phyloP scores from a whole-genome alignment of 2,888 invertebrate species.

The Ecliptopera silaceata region DNA sequence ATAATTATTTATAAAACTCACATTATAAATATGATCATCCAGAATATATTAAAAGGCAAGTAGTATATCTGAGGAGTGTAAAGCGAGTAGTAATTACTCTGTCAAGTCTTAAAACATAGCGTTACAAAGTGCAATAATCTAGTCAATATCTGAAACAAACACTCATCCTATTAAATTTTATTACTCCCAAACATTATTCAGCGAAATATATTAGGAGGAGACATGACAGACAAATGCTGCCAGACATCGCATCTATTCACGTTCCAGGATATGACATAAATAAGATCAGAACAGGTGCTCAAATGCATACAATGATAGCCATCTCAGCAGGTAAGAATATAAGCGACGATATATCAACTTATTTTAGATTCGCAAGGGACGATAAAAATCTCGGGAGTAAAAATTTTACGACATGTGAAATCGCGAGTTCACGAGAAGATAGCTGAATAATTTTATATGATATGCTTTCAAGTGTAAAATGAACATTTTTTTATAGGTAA shows the following conservation, averaged over 20 bases:
- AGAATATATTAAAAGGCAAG: too few relatives aligned
- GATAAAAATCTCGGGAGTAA: constrained; percentile 62
- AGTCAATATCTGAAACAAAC: constrained; percentile 4
- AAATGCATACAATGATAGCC: constrained; percentile 58
- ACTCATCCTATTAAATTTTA: constrained; percentile 14
- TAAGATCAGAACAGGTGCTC: constrained; percentile 65
- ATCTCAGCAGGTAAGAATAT: constrained; percentile 44
- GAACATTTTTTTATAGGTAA: constrained; percentile 55
- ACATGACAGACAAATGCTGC: constrained; percentile 48
- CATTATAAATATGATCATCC: too few relatives aligned
- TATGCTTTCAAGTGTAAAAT: constrained; percentile 57
- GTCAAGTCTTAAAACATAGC: not conserved
- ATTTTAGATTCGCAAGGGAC: constrained; percentile 50
- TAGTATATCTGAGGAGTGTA: too few relatives aligned
- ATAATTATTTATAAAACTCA: not conserved
- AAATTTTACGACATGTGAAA: constrained; percentile 64
- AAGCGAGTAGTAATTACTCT: not conserved
- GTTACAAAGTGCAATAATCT: constrained; percentile 2
- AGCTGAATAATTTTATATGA: constrained; percentile 60
- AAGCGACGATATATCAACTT: constrained; percentile 52
- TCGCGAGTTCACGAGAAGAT: constrained; percentile 57
- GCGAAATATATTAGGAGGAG: constrained; percentile 27
- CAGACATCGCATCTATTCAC: constrained; percentile 45
- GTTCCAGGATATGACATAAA: constrained; percentile 56
- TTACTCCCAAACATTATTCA: constrained; percentile 19